Evolutionary conservation across 2,797 vertebrate genomes (phyloP).

Genomic region (Crenuchus spilurus): DNA sequence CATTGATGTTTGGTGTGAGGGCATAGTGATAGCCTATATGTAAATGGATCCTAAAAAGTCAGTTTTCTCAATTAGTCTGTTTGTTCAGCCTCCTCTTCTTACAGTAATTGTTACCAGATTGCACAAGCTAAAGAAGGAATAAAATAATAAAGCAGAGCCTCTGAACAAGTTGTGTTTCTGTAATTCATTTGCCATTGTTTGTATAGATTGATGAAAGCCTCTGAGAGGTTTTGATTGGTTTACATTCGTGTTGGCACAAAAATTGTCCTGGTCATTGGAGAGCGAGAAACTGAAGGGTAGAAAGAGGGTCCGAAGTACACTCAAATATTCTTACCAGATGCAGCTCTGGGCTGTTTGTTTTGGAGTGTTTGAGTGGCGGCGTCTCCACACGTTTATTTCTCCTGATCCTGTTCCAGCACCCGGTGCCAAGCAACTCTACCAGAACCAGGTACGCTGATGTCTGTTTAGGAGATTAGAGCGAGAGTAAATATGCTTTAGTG

Average conservation of each 20-base stretch:
- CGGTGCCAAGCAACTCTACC: slow-evolving; percentile 43
- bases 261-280: slow-evolving; percentile 23
- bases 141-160: slow-evolving; percentile 52
- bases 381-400: slow-evolving; percentile 49
- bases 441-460: slow-evolving; percentile 43
- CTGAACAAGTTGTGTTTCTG: slow-evolving; percentile 66
- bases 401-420: slow-evolving; percentile 52
- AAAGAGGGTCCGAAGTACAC: slow-evolving; percentile 10
- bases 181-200: slow-evolving; percentile 71
- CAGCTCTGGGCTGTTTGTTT: slow-evolving; percentile 46
- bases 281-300: not conserved
- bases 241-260: slow-evolving; percentile 25
- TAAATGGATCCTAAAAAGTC: slow-evolving; percentile 5
- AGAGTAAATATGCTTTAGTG: slow-evolving; percentile 28
- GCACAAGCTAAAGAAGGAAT: slow-evolving; percentile 14
- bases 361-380: slow-evolving; percentile 35
- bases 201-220: slow-evolving; percentile 70
- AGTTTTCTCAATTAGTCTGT: slow-evolving; percentile 29
- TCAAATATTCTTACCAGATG: slow-evolving; percentile 58
- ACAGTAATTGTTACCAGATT: slow-evolving; percentile 52
- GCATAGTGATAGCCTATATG: slow-evolving; percentile 3
- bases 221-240: slow-evolving; percentile 34
- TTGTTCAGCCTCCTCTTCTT: slow-evolving; percentile 27
- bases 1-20: slow-evolving; percentile 5
- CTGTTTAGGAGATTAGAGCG: slow-evolving; percentile 37